Base-by-base conservation (phyloP, 2,888 invertebrate species). In the Hydropsyche betteni region DNA sequence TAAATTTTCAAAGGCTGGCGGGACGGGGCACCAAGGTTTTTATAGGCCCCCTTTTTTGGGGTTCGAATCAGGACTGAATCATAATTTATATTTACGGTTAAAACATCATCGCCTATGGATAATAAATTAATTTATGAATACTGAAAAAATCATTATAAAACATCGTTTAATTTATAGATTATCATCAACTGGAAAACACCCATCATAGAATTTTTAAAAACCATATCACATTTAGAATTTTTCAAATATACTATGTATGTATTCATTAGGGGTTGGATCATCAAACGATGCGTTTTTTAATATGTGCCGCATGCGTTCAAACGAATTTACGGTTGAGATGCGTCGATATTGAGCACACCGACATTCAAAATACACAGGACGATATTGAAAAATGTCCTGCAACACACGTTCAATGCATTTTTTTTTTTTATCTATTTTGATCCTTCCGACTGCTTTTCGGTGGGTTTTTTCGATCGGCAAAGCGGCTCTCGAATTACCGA, bases 1-100 rank as follows among this genome's bases (percentile, higher is more conserved):
- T 74, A 74, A 74, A 69, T 74, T 69, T 53, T 64, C 44, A 44
- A 44, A 44, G 44, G 44, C 44, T 24, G 24, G 24, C 24, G 24
- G 24, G 24, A 2, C 1, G 1, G 24, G 10, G 10, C 44, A 6
- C 44, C 7, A 44, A 44, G 10, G 10, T 44, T 44, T 10, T 44
- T 44, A 44, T 44, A 34, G 12, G 36, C 64, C 64, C 55, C 55
- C 55, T 55, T 44, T 44, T 44, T 44, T 6, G 44, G 44, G 44
- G 44, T 44, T 10, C 44, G 4, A 44, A 44, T 44, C 44, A 10
- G 10, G 44, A 44, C 44, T 44, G 1, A 2, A 44, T 44, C 10
- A 44, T 44, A 10, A 10, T 8, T 44, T 44, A 44, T 8, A 2
- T 44, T 44, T 10, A 44, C 44, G 6, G 44, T 10, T 52, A 52